Evolutionary conservation across 2,797 vertebrate genomes (phyloP).

Genomic region (Cygnus olor): DNA sequence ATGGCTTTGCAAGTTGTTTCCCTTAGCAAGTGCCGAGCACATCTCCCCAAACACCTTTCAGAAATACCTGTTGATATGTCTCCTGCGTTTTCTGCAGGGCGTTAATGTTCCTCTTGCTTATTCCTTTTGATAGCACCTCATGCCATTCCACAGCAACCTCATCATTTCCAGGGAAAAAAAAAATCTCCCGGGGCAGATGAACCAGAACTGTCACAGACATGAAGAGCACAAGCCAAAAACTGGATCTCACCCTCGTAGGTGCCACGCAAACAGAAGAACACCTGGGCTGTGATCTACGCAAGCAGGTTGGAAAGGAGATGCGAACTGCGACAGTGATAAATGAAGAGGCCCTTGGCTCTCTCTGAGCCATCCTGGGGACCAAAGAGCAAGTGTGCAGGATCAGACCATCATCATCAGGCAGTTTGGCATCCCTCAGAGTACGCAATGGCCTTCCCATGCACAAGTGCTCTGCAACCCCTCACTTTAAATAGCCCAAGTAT

Average conservation of each 20-base stretch:
- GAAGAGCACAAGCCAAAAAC: slow-evolving; percentile 2
- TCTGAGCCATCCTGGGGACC: background rate
- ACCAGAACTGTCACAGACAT: slow-evolving; percentile 7
- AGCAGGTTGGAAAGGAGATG: background rate
- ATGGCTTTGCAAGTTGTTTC: background rate
- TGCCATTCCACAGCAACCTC: slow-evolving; percentile 1
- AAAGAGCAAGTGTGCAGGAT: background rate
- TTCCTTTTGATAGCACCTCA: slow-evolving; percentile 3
- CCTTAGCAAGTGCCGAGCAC: background rate
- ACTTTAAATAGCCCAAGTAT: background rate
- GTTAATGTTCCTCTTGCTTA: background rate
- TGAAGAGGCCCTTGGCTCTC: background rate
- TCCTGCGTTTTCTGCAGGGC: background rate
- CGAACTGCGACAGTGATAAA: background rate
- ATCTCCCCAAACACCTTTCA: background rate
- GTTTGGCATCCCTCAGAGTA: background rate
- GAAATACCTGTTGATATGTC: slow-evolving; percentile 16
- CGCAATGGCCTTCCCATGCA: rapidly evolving
- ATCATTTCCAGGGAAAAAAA: slow-evolving; percentile 43
- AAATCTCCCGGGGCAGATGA: slow-evolving; percentile 37
- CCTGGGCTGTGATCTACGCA: background rate
- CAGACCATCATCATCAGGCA: background rate
- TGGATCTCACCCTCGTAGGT: background rate
- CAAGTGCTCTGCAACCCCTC: background rate
- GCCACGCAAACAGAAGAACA: background rate